Base-by-base conservation (phyloP, 2,113 vertebrate species). In the Silurus glanis region DNA sequence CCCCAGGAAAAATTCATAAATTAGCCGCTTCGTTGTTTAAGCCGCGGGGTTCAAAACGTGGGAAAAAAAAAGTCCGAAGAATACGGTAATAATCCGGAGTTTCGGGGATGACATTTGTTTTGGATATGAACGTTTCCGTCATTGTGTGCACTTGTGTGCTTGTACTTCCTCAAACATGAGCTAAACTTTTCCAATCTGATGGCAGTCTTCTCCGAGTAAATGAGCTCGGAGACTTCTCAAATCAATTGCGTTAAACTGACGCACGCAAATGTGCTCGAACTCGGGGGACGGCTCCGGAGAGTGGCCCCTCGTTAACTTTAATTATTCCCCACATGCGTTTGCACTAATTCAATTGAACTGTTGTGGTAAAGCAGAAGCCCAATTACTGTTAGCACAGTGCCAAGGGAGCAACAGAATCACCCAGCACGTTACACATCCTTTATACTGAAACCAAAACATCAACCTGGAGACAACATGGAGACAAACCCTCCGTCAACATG, bases 261-360 rank as follows among this genome's bases (percentile, higher is more conserved):
- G 88, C 93, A 92, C 83, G 90, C 89, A 89, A 91, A 89, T 74
- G 72, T 83, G 80, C 51, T 67, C 64, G 84, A 90, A 84, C 94
- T 90, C 92, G 19, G 3, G 93, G 92, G 93, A 92, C 85, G 13
- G 21, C 83, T 87, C 56, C 67, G 86, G 90, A 91, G 92, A 93
- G 89, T 89, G 88, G 87, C 92, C 90, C 89, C 92, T 94, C 89
- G 94, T 94, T 95, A 94, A 89, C 92, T 92, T 88, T 95, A 96
- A 96, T 96, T 94, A 94, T 91, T 89, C 91, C 91, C 90, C 82
- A 90, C 90, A 86, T 92, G 88, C 89, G 83, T 90, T 89, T 88
- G 89, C 89, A 91, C 91, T 92, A 91, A 94, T 94, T 94, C 90
- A 95, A 91, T 94, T 95, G 84, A 93, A 92, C 90, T 91, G 83